These are phyloP conservation scores for Aurelia sp. DNA, from an alignment of 30 jellyfish, hydroid and myxozoan genomes.

Conservation along the genomic window DNA sequence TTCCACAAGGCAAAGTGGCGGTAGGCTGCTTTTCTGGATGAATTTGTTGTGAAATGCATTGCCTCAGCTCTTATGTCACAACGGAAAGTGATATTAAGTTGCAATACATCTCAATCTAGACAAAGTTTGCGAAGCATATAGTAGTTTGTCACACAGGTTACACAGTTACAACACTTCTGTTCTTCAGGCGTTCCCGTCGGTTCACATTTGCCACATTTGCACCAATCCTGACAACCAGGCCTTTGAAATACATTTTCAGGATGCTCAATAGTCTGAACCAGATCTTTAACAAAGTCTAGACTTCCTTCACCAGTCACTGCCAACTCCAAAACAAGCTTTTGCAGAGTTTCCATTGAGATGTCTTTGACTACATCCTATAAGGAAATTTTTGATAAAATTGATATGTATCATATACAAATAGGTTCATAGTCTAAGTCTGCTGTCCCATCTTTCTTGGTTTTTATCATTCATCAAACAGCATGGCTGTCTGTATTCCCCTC, in stretches of 20 bases:
- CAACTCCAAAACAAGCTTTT: constrained; percentile 15
- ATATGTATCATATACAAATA: no score
- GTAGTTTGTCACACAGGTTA: not conserved
- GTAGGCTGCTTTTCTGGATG: not conserved
- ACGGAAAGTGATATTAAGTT: not conserved
- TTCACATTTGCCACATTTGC: not conserved
- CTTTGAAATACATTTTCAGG: not conserved
- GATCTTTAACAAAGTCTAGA: constrained; percentile 13
- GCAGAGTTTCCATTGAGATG: constrained; percentile 28
- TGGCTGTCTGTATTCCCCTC: no score
- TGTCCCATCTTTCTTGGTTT: no score
- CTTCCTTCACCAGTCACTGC: constrained; percentile 44
- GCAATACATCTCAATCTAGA: constrained; percentile 5
- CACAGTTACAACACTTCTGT: not conserved
- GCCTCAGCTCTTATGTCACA: constrained; percentile 21
- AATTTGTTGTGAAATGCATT: not conserved
- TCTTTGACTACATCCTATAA: constrained; percentile 24
- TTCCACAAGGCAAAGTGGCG: constrained; percentile 42
- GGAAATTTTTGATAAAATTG: not conserved
- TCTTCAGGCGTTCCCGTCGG: not conserved
- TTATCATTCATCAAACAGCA: no score
- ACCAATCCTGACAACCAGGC: not conserved
- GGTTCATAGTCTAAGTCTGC: no score
- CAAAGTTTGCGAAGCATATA: not conserved
- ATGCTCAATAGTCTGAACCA: not conserved